A percentile compares a stretch with the other conserved stretches of the same genome.
These are phyloP conservation scores for Anhinga anhinga DNA, from an alignment of 2,113 vertebrate genomes.

Conservation along the genomic window DNA sequence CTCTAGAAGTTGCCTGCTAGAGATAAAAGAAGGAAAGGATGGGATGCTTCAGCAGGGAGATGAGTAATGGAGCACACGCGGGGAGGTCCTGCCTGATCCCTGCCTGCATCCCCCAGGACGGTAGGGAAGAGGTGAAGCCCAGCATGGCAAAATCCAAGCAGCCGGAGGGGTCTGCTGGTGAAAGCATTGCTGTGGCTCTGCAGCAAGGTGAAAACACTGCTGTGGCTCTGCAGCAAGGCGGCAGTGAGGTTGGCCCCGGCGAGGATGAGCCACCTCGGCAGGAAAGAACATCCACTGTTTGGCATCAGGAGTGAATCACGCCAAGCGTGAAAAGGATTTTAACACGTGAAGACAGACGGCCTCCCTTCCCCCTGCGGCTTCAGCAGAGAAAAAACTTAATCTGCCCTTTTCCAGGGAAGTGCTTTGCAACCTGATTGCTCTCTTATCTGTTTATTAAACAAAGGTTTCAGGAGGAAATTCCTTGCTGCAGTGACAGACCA, in stretches of 20 bases:
- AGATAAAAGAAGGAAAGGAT: neutral
- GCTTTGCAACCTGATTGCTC: neutral
- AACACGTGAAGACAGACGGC: neutral
- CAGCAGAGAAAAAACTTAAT: neutral
- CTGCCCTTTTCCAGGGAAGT: neutral
- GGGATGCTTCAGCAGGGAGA: neutral
- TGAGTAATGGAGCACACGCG: rapidly evolving
- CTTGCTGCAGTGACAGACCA: rapidly evolving
- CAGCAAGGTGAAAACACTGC: neutral
- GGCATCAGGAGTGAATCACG: neutral
- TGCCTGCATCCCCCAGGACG: rapidly evolving
- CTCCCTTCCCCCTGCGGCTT: neutral
- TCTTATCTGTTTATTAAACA: neutral
- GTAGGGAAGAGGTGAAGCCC: neutral
- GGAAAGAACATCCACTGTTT: neutral
- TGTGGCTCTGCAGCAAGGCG: neutral
- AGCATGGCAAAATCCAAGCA: neutral
- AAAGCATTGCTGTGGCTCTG: neutral
- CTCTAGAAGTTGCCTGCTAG: neutral
- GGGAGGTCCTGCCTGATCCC: neutral
- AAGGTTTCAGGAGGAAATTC: neutral
- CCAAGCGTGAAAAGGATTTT: neutral
- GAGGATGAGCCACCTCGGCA: neutral
- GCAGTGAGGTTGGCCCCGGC: neutral
- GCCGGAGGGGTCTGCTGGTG: neutral